Evolutionary conservation across 2,113 vertebrate species (phyloP).

Genomic region (Mixornis gularis): DNA sequence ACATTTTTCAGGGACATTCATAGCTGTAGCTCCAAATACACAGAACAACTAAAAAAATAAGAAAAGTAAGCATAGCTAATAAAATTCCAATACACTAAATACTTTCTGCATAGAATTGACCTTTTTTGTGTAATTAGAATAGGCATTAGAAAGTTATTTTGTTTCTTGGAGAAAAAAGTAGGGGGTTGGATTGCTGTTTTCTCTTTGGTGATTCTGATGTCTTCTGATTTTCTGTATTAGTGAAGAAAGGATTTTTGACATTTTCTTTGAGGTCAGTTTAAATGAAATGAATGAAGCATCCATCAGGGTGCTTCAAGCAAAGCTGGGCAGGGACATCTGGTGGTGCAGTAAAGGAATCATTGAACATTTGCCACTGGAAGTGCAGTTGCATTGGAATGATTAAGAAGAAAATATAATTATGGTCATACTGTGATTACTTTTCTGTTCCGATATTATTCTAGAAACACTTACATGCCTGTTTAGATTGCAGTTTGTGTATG

Average conservation of each 20-base stretch:
- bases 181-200: neutral
- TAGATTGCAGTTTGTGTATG: neutral
- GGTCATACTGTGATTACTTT: neutral
- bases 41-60: neutral
- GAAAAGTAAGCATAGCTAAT: neutral
- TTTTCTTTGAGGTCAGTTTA: neutral
- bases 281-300: neutral
- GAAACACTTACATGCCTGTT: neutral
- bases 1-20: neutral
- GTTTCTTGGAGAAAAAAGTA: neutral
- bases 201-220: neutral
- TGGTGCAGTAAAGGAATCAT: conserved; percentile 49
- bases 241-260: neutral
- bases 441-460: neutral
- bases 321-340: conserved; percentile 68
- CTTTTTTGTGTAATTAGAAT: neutral
- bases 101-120: neutral
- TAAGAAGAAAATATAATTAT: neutral
- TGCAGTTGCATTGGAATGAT: neutral
- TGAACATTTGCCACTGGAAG: neutral
- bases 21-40: neutral
- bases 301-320: neutral
- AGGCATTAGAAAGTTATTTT: neutral
- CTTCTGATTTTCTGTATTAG: neutral
- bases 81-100: neutral